Percentiles rank a stretch among this genome's conserved stretches.
phyloP scores from a whole-genome alignment of 2,797 vertebrate genomes.

The Enoplosus armatus region DNA sequence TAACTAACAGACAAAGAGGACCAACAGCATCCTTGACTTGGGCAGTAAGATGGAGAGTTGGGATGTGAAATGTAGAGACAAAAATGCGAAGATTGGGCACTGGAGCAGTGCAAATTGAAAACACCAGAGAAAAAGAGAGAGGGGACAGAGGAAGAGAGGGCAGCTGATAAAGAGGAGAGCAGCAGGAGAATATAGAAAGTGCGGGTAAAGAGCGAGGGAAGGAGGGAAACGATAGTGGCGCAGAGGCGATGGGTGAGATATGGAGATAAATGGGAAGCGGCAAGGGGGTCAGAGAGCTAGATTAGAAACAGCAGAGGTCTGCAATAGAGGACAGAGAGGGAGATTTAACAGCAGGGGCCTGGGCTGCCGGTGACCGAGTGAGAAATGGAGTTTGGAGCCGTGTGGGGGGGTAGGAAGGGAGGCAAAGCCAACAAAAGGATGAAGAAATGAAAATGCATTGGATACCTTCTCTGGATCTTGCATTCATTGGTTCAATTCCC shows the following conservation, averaged over 20 bases:
- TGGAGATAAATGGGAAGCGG: constrained; percentile 74
- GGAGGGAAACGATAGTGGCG: constrained; percentile 39
- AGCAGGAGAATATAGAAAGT: constrained; percentile 37
- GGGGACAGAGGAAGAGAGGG: constrained; percentile 9
- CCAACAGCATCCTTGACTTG: neutral
- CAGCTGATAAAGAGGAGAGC: constrained; percentile 53
- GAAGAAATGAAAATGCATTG: constrained; percentile 4
- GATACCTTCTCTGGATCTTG: neutral
- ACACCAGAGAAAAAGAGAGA: constrained; percentile 14
- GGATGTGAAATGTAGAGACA: neutral
- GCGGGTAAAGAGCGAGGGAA: constrained; percentile 16
- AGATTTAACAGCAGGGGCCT: constrained; percentile 65
- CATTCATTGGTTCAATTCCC: neutral
- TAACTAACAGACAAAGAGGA: neutral
- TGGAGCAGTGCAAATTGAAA: constrained; percentile 21
- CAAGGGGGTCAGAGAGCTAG: constrained; percentile 57
- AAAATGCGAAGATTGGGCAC: neutral
- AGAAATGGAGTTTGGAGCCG: constrained; percentile 45
- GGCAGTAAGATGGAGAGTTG: neutral
- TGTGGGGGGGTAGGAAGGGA: constrained; percentile 18
- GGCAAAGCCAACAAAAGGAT: neutral
- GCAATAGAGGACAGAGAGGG: constrained; percentile 56
- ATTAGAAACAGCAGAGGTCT: constrained; percentile 75
- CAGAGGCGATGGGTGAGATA: constrained; percentile 61
- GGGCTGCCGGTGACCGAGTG: neutral